A percentile compares a stretch with the other conserved stretches of the same genome.
phyloP scores from a whole-genome alignment of 1,140 invertebrate genomes.

The Calephelis nemesis region DNA sequence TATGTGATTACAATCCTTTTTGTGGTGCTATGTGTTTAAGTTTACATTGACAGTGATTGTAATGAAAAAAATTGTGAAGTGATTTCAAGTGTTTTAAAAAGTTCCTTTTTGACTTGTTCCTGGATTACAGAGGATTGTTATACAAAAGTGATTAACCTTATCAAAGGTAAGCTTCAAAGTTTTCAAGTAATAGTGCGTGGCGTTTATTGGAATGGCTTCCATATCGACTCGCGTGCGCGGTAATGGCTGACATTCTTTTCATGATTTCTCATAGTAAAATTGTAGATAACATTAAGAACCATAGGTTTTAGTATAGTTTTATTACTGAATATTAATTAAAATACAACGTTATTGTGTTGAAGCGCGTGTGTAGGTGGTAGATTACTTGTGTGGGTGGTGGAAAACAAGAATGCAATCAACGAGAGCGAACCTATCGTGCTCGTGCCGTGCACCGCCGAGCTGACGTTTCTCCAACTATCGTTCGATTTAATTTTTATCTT shows the following conservation, averaged over 20 bases:
- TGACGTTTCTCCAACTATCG: background rate
- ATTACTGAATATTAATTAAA: conserved; percentile 16
- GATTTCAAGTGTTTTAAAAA: conserved; percentile 61
- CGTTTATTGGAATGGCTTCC: conserved; percentile 74
- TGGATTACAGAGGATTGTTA: conserved; percentile 72
- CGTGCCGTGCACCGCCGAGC: conserved; percentile 29
- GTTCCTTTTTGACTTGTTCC: conserved; percentile 44
- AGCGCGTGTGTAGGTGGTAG: conserved; percentile 47
- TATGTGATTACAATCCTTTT: conserved; percentile 60
- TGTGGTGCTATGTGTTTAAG: conserved; percentile 66
- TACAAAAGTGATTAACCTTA: conserved; percentile 51
- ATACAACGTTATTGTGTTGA: conserved; percentile 33
- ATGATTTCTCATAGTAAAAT: conserved; percentile 34
- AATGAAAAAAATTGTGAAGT: conserved; percentile 66
- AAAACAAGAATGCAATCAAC: conserved; percentile 54
- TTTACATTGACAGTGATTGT: conserved; percentile 62
- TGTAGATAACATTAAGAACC: conserved; percentile 15
- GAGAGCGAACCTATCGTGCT: conserved; percentile 47
- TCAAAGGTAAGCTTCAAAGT: conserved; percentile 27
- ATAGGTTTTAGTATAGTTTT: conserved; percentile 4
- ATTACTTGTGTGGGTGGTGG: conserved; percentile 56
- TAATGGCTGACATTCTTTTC: conserved; percentile 77
- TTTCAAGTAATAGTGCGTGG: conserved; percentile 47
- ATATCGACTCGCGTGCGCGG: conserved; percentile 76
- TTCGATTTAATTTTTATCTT: background rate